Percentiles rank a stretch among this genome's conserved stretches.
Conservation (phyloP, 2,888 invertebrate genomes). For the Xestobium rufovillosum region DNA sequence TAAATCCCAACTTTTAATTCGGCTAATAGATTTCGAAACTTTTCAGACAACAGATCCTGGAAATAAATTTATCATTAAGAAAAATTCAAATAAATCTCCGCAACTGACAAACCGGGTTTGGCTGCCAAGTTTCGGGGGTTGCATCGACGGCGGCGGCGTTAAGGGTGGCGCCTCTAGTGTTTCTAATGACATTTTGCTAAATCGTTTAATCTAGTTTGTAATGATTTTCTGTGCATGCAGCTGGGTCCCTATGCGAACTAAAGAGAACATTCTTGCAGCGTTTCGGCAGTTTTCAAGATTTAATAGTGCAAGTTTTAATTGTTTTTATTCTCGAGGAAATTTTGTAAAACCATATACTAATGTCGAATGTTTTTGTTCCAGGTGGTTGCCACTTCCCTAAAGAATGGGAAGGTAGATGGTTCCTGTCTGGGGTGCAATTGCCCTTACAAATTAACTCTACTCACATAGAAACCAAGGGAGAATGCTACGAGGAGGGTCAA, state of each 20-base stretch:
- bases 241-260: background rate
- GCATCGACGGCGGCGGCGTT: too few relatives aligned
- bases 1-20: too few relatives aligned
- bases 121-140: too few relatives aligned
- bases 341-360: background rate
- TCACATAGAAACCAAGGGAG: slow-evolving; percentile 59
- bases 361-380: slow-evolving; percentile 47
- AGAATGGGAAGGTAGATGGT: slow-evolving; percentile 66
- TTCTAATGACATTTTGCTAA: slow-evolving; percentile 16
- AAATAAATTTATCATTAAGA: too few relatives aligned
- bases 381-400: slow-evolving; percentile 63
- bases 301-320: background rate
- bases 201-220: slow-evolving; percentile 26
- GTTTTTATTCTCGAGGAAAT: background rate
- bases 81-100: too few relatives aligned
- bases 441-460: slow-evolving; percentile 55
- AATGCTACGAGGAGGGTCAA: slow-evolving; percentile 57
- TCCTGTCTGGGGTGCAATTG: slow-evolving; percentile 59
- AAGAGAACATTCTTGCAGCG: background rate
- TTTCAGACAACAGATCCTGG: too few relatives aligned
- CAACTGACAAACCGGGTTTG: too few relatives aligned
- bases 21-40: too few relatives aligned
- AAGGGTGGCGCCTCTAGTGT: too few relatives aligned
- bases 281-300: background rate
- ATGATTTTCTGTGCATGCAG: slow-evolving; percentile 13